A percentile compares a stretch with the other conserved stretches of the same genome.
Conservation (phyloP, 2,797 vertebrate species). For the Gastrophryne carolinensis region DNA sequence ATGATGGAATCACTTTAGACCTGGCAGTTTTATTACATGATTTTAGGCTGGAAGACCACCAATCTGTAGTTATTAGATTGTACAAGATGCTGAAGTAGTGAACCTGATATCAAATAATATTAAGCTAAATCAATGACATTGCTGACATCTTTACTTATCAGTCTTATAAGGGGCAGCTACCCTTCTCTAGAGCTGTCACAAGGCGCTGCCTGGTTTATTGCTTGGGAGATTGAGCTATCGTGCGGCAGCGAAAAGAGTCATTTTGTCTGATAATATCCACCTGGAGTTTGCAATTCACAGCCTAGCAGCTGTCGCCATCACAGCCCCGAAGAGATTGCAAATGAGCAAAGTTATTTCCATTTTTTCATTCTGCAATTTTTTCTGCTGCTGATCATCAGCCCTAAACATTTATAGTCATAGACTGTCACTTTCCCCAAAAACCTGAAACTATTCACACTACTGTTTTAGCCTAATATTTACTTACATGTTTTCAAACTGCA, state of each 20-base stretch:
- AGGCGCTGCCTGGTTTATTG: neutral
- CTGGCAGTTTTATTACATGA: neutral
- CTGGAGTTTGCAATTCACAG: neutral
- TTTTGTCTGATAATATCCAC: neutral
- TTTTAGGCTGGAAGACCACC: neutral
- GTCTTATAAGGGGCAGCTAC: neutral
- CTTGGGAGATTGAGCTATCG: neutral
- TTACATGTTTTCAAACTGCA: too few relatives aligned
- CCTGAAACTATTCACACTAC: too few relatives aligned
- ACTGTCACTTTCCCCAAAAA: neutral
- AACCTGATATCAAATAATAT: neutral
- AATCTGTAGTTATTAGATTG: neutral
- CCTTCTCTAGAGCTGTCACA: neutral
- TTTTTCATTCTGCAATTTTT: neutral
- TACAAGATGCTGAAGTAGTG: neutral
- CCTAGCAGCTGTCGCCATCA: neutral
- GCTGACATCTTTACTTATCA: neutral
- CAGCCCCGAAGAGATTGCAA: neutral
- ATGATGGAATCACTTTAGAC: too few relatives aligned
- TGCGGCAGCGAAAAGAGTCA: neutral
- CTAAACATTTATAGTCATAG: neutral
- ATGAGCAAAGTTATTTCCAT: neutral
- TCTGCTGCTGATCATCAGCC: neutral
- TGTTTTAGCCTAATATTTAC: too few relatives aligned
- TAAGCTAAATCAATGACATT: neutral